phyloP scores from a whole-genome alignment of 2,797 vertebrate genomes.

The Acestrorhynchus altus region DNA sequence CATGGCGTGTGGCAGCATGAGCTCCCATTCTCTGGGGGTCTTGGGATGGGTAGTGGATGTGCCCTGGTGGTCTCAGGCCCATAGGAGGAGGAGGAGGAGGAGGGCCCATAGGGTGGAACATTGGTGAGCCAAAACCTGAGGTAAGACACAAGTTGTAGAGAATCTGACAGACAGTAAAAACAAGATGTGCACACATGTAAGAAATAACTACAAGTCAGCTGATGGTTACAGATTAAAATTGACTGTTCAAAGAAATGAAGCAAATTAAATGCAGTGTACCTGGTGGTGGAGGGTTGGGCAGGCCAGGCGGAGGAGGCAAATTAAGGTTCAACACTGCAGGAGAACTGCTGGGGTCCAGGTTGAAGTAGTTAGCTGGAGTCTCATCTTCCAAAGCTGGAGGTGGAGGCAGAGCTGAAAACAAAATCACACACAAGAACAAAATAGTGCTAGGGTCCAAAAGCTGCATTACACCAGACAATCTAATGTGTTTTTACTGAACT shows the following conservation, averaged over 20 bases:
- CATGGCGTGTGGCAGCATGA: slow-evolving; percentile 80
- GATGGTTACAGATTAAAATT: too few relatives aligned
- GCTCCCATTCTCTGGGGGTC: slow-evolving; percentile 97
- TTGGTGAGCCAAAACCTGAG: slow-evolving; percentile 89
- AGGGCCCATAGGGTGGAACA: slow-evolving; percentile 86
- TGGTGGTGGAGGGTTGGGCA: slow-evolving; percentile 88
- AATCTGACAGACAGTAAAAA: too few relatives aligned
- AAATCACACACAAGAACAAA: slow-evolving; percentile 7
- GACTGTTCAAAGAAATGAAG: too few relatives aligned
- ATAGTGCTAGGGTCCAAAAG: too few relatives aligned
- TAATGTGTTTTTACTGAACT: too few relatives aligned
- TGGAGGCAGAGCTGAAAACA: slow-evolving; percentile 85
- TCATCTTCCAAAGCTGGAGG: slow-evolving; percentile 91
- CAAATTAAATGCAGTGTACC: slow-evolving; percentile 81
- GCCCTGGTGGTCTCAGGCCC: slow-evolving; percentile 92
- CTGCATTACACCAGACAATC: too few relatives aligned
- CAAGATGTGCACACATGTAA: too few relatives aligned
- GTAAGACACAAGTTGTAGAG: slow-evolving; percentile 5
- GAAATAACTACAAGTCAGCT: too few relatives aligned
- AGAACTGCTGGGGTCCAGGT: slow-evolving; percentile 88
- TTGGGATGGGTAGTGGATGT: slow-evolving; percentile 96
- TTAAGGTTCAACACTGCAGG: slow-evolving; percentile 90
- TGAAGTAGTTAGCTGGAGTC: slow-evolving; percentile 93
- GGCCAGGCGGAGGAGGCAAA: slow-evolving; percentile 91
- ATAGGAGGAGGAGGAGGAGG: slow-evolving; percentile 92